Evolutionary conservation across 2,888 invertebrate species (phyloP), one percentile per base, ranked within the genome.

Genomic region (Hirtodrosophila duncani): DNA sequence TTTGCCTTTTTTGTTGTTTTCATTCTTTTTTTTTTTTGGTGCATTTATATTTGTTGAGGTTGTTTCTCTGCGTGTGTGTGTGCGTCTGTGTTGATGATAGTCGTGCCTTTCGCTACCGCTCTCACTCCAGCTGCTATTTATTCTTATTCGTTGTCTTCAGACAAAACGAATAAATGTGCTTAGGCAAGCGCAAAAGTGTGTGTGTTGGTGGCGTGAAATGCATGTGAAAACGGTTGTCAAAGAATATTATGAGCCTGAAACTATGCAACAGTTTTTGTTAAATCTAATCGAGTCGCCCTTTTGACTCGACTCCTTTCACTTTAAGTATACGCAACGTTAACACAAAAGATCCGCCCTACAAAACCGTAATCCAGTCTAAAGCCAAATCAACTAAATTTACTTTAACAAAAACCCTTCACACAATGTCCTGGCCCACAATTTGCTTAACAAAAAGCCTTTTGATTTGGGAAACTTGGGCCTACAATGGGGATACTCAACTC

Each of bases 401-500:
- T 29, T 17, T 5, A n/a, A 1, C 1, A 18, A 4, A 10, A 68
- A 62, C 74, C 75, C 62, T 62, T 66, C 36, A 67, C 67, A 67
- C 67, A 63, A 62, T 48, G 51, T 51, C 43, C 44, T 20, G 39
- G 30, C 24, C 44, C 59, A 67, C 78, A 74, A 71, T 80, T 75
- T 81, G 75, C 51, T 78, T 64, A 81, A 78, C 78, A 67, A 78
- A 75, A 74, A 78, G 62, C 67, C 78, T 80, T 74, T 77, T 80
- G 81, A 80, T 74, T 69, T 59, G 9, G 38, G 26, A 34, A n/a
- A n/a, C 58, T 30, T 31, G 13, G 48, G 11, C 38, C 23, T 11
- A n/a, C 7, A 9, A 10, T 17, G 29, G 6, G 33, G 9, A 14
- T 17, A 23, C 11, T 26, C 17, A 13, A 6, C 34, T 34, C 29